Conservation (phyloP, 2,113 vertebrate species). For the Vulpes ferrilata region DNA sequence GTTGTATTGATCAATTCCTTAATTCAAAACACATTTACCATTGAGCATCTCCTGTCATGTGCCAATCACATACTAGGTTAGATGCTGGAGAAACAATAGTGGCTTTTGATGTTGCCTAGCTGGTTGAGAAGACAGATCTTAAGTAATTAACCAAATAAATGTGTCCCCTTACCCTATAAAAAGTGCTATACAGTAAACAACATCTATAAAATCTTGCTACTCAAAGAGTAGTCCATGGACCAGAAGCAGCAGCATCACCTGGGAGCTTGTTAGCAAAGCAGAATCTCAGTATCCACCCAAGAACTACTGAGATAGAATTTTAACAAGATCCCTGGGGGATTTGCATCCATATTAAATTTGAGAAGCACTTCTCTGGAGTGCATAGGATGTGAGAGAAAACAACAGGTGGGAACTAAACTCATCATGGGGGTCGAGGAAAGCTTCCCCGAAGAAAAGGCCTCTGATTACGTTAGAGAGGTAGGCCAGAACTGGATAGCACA, state of each 20-base stretch:
- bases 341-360: not conserved
- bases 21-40: not conserved
- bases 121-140: not conserved
- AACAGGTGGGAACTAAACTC: slow-evolving; percentile 42
- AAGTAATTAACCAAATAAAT: slow-evolving; percentile 48
- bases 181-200: not conserved
- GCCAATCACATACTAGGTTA: not conserved
- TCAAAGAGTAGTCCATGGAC: not conserved
- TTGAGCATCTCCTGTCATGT: not conserved
- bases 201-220: not conserved
- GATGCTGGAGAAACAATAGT: not conserved
- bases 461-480: not conserved
- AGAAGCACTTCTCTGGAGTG: not conserved
- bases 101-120: not conserved
- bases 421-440: not conserved
- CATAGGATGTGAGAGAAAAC: not conserved
- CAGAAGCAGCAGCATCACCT: not conserved
- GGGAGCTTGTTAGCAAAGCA: slow-evolving; percentile 76
- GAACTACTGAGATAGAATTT: slow-evolving; percentile 43
- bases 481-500: not conserved
- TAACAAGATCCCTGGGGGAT: slow-evolving; percentile 71
- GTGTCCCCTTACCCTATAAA: not conserved
- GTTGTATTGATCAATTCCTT: not conserved
- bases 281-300: slow-evolving; percentile 52
- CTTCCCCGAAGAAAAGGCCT: not conserved